A percentile compares a stretch with the other conserved stretches of the same genome.
Evolutionary conservation across 2,797 vertebrate species (phyloP).

Genomic region (Chelmon rostratus): DNA sequence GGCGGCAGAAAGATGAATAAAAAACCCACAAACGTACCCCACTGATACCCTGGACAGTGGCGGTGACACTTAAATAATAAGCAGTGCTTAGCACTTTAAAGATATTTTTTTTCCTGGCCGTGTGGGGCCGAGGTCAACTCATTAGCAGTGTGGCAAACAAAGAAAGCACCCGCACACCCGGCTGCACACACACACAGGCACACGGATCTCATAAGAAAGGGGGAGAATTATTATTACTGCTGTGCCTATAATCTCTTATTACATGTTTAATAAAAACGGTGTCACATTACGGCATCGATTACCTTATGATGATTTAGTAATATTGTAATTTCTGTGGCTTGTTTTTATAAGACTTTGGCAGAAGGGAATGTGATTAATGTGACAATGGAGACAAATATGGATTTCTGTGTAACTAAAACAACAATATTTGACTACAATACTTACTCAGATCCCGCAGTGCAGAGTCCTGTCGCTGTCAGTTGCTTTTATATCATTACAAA

Average conservation of each 20-base stretch:
- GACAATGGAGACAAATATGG: constrained; percentile 38
- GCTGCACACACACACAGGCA: constrained; percentile 18
- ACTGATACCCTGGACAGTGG: constrained; percentile 76
- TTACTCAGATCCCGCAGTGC: constrained; percentile 2
- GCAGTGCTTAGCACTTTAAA: constrained; percentile 81
- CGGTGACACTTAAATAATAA: constrained; percentile 85
- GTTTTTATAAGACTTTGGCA: constrained; percentile 24
- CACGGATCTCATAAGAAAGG: constrained; percentile 57
- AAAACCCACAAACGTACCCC: constrained; percentile 72
- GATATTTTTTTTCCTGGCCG: constrained; percentile 63
- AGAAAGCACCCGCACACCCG: constrained; percentile 7
- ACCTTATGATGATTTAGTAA: constrained; percentile 49
- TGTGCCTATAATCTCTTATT: constrained; percentile 61
- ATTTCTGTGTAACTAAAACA: constrained; percentile 35
- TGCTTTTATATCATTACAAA: constrained; percentile 57
- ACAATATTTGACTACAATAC: constrained; percentile 38
- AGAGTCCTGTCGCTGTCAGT: constrained; percentile 29
- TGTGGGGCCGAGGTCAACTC: constrained; percentile 67
- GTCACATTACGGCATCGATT: constrained; percentile 59
- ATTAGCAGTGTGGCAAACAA: constrained; percentile 72
- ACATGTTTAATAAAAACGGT: constrained; percentile 71
- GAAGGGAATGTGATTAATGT: constrained; percentile 53
- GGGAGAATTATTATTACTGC: constrained; percentile 40
- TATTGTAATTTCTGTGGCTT: constrained; percentile 35
- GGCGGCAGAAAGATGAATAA: constrained; percentile 65